Evolutionary conservation across 2,797 vertebrate species (phyloP).

Genomic region (Cirrhinus mrigala): DNA sequence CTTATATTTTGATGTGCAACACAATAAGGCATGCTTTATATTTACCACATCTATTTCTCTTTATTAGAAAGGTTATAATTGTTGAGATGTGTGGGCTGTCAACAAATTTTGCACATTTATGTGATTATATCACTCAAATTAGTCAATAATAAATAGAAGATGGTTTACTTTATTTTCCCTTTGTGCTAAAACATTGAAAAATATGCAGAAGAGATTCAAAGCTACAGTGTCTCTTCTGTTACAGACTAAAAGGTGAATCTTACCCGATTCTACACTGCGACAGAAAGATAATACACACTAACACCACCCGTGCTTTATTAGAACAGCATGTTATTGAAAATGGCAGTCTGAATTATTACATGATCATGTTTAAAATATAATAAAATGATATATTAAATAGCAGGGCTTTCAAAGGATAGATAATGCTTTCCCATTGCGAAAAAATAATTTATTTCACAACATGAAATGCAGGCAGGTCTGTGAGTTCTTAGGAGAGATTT

Average conservation of each 20-base stretch:
- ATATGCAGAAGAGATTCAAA: not conserved
- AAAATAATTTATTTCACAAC: conserved; percentile 37
- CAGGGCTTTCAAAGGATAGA: not conserved
- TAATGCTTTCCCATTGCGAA: conserved; percentile 21
- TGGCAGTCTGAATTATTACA: not conserved
- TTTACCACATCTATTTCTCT: not conserved
- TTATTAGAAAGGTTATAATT: not conserved
- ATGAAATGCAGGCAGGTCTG: conserved; percentile 6
- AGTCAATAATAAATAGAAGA: not conserved
- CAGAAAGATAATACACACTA: not conserved
- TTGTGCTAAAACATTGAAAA: not conserved
- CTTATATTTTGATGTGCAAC: too few species aligned
- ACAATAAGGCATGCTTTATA: too few species aligned
- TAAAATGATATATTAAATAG: not conserved
- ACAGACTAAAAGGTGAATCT: not conserved
- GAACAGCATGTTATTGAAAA: conserved; percentile 23
- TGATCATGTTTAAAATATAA: not conserved
- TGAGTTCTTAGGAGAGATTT: conserved; percentile 8
- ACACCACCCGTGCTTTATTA: not conserved
- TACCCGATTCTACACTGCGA: not conserved
- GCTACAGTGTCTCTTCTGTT: not conserved
- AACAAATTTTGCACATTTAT: not conserved
- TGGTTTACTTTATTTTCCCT: not conserved
- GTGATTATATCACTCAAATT: not conserved
- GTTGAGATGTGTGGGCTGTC: not conserved